These are phyloP conservation scores for Drosophila ercepeae DNA, from an alignment of 1,140 invertebrate species.

Conservation along the genomic window DNA sequence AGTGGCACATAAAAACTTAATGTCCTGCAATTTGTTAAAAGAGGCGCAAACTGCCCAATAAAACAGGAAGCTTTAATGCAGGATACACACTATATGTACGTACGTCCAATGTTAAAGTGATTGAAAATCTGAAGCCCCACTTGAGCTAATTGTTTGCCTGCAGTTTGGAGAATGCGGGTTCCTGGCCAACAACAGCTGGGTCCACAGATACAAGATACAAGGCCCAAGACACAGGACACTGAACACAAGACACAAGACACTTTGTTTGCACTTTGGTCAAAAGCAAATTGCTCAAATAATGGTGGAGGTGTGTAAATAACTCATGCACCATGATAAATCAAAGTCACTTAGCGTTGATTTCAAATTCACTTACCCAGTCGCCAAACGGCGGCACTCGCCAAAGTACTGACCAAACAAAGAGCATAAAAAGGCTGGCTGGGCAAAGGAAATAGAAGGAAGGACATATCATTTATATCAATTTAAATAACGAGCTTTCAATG, in stretches of 20 bases:
- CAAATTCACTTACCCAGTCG: slow-evolving; percentile 61
- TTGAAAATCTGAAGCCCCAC: slow-evolving; percentile 29
- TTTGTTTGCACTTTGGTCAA: slow-evolving; percentile 19
- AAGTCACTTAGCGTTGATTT: slow-evolving; percentile 72
- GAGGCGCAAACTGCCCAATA: slow-evolving; percentile 60
- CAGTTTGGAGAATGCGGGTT: slow-evolving; percentile 12
- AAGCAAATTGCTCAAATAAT: slow-evolving; percentile 20
- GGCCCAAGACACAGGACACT: too few relatives aligned
- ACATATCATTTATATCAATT: slow-evolving; percentile 83
- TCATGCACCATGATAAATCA: slow-evolving; percentile 66
- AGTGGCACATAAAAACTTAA: slow-evolving; percentile 65
- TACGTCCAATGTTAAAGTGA: slow-evolving; percentile 10
- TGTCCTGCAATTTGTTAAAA: slow-evolving; percentile 64
- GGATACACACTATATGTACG: neutral
- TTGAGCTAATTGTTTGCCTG: slow-evolving; percentile 47
- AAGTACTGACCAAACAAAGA: slow-evolving; percentile 53
- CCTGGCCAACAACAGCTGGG: slow-evolving; percentile 29
- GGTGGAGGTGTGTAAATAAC: slow-evolving; percentile 34
- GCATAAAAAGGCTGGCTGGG: neutral
- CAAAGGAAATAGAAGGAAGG: slow-evolving; percentile 20
- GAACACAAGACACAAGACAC: slow-evolving; percentile 7
- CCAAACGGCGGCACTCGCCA: slow-evolving; percentile 52
- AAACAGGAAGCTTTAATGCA: slow-evolving; percentile 43
- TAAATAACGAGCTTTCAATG: slow-evolving; percentile 81
- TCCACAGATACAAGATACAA: slow-evolving; percentile 19